phyloP scores from a whole-genome alignment of 2,113 vertebrate genomes.

The Stictonetta naevosa region DNA sequence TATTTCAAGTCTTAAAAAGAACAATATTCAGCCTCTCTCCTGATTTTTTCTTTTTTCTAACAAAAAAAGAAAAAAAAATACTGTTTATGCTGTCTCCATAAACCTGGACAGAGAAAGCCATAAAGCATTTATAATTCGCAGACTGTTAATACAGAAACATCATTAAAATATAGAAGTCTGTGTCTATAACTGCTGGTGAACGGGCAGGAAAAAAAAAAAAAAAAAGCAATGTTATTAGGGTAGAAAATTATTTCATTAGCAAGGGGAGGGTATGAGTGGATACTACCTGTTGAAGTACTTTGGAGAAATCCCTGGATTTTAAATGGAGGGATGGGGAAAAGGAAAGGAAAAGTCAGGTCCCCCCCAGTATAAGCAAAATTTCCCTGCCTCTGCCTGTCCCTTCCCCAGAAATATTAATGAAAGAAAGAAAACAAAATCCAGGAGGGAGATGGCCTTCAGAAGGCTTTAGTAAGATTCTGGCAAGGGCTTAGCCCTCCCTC shows the following conservation, averaged over 20 bases:
- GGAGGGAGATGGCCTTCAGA: background rate
- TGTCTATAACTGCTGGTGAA: background rate
- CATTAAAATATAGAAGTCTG: background rate
- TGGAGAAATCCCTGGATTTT: background rate
- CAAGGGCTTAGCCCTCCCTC: background rate
- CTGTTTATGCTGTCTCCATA: background rate
- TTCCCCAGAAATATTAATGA: background rate
- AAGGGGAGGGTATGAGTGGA: background rate
- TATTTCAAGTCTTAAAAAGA: background rate
- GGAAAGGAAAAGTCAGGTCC: background rate
- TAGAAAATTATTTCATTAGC: background rate
- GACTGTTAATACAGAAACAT: background rate
- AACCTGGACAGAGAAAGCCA: background rate
- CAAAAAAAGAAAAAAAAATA: background rate
- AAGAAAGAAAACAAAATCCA: conserved; percentile 37
- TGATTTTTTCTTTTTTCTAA: background rate
- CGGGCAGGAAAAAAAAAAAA: background rate
- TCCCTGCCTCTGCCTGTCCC: background rate
- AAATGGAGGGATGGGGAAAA: background rate
- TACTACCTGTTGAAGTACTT: background rate
- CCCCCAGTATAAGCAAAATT: background rate
- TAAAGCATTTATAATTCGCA: conserved; percentile 19
- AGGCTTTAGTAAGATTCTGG: background rate
- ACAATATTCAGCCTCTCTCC: background rate
- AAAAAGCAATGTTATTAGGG: background rate